phyloP scores from a whole-genome alignment of 2,797 vertebrate genomes.

The Dendrocincla fuliginosa region DNA sequence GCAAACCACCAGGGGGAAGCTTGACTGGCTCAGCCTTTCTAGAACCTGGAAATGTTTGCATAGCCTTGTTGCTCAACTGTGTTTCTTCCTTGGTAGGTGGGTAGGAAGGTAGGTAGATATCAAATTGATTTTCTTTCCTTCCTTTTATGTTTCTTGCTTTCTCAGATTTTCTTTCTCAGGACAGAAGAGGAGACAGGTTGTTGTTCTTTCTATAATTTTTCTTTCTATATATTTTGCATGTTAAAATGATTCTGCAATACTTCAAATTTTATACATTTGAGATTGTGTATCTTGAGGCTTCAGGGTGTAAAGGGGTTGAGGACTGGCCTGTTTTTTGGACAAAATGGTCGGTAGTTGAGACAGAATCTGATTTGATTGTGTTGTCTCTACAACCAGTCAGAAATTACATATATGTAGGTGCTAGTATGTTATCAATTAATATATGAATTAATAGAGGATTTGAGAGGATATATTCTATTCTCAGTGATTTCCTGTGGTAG shows the following conservation, averaged over 20 bases:
- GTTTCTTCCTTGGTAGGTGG: neutral
- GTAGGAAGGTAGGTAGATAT: neutral
- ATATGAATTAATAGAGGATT: neutral
- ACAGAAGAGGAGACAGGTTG: neutral
- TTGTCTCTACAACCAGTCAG: neutral
- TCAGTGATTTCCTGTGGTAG: neutral
- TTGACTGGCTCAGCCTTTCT: conserved; percentile 30
- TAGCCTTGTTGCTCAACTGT: conserved; percentile 4
- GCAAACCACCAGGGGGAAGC: conserved; percentile 46
- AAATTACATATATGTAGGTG: neutral
- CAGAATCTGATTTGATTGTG: neutral
- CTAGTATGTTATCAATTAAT: neutral
- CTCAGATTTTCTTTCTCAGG: neutral
- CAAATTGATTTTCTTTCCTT: neutral
- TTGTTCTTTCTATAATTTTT: neutral
- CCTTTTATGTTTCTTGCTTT: neutral
- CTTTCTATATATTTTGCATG: neutral
- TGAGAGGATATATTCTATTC: neutral
- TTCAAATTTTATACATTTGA: neutral
- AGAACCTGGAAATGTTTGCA: conserved; percentile 60
- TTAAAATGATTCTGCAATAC: neutral
- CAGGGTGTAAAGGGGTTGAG: neutral
- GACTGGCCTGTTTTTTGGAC: neutral
- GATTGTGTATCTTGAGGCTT: neutral
- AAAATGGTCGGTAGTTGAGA: rapidly evolving